Percentiles rank a stretch among this genome's conserved stretches.
phyloP scores from a whole-genome alignment of 2,113 vertebrate species.

The Lycocorax pyrrhopterus region DNA sequence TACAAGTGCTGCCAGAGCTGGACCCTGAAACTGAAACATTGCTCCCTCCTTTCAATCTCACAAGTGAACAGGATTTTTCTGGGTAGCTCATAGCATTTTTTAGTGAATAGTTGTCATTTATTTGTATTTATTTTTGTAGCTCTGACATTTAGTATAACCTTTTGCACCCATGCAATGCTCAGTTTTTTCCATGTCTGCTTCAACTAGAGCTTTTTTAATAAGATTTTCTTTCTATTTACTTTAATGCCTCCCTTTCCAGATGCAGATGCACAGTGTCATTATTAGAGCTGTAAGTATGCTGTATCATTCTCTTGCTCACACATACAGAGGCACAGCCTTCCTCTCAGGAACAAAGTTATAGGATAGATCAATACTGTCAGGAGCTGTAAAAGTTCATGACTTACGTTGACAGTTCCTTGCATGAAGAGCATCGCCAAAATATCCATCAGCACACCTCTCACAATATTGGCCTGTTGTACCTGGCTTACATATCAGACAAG shows the following conservation, averaged over 20 bases:
- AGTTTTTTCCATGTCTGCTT: not conserved
- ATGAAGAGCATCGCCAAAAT: slow-evolving; percentile 87
- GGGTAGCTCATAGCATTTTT: not conserved
- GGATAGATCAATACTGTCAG: slow-evolving; percentile 69
- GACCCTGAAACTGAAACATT: not conserved
- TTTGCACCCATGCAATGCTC: not conserved
- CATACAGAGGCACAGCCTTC: not conserved
- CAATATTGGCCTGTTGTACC: slow-evolving; percentile 86
- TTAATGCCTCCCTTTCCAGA: not conserved
- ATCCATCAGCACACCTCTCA: slow-evolving; percentile 86
- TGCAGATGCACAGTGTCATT: not conserved
- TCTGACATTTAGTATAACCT: slow-evolving; percentile 2
- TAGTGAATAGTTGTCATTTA: not conserved
- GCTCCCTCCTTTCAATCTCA: not conserved
- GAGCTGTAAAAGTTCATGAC: slow-evolving; percentile 70
- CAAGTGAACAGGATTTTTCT: not conserved
- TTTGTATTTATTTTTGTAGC: not conserved
- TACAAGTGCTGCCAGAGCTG: not conserved
- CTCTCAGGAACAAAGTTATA: slow-evolving; percentile 37
- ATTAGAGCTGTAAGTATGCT: not conserved
- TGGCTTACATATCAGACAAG: slow-evolving; percentile 88
- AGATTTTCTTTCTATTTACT: not conserved
- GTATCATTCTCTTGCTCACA: not conserved
- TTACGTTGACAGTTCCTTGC: slow-evolving; percentile 91
- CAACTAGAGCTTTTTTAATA: not conserved